Evolutionary conservation across 37 sponge, comb jelly and placozoan species (phyloP).

Genomic region (Beroe forskalii): DNA sequence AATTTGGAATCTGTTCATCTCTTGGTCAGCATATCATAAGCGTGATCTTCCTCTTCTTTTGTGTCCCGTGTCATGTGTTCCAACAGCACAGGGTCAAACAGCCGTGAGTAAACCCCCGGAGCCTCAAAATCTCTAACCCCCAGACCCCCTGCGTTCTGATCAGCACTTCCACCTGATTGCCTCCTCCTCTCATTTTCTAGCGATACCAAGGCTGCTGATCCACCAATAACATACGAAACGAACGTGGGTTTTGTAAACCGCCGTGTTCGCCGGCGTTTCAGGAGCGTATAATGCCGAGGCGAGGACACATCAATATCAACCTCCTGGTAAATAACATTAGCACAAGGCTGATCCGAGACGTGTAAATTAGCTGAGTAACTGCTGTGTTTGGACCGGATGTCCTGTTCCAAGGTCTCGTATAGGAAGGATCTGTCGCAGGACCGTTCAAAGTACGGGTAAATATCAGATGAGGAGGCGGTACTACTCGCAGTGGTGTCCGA

Average conservation of each 20-base stretch:
- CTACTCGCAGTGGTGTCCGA: neutral
- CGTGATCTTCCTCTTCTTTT: neutral
- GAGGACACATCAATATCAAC: constrained; percentile 1
- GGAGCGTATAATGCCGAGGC: neutral
- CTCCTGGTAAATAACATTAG: constrained; percentile 38
- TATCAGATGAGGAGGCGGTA: neutral
- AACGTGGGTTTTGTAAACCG: neutral
- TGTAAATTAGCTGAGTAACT: neutral
- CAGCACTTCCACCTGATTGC: too few species aligned
- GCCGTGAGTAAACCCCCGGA: neutral
- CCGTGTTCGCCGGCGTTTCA: neutral
- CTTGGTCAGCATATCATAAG: neutral
- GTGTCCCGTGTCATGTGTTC: neutral
- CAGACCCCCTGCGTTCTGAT: neutral
- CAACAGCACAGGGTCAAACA: neutral
- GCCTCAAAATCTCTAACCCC: neutral
- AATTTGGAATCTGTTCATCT: neutral
- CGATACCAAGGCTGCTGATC: neutral
- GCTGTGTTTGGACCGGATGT: neutral
- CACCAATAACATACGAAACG: constrained; percentile 27
- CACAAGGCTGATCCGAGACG: neutral
- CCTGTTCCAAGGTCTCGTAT: neutral
- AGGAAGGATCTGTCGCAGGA: neutral
- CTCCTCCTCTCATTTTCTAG: neutral
- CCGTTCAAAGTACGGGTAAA: neutral